Percentiles rank a stretch among this genome's conserved stretches.
Evolutionary conservation across 2,113 vertebrate genomes (phyloP).

Genomic region (Dascyllus trimaculatus): DNA sequence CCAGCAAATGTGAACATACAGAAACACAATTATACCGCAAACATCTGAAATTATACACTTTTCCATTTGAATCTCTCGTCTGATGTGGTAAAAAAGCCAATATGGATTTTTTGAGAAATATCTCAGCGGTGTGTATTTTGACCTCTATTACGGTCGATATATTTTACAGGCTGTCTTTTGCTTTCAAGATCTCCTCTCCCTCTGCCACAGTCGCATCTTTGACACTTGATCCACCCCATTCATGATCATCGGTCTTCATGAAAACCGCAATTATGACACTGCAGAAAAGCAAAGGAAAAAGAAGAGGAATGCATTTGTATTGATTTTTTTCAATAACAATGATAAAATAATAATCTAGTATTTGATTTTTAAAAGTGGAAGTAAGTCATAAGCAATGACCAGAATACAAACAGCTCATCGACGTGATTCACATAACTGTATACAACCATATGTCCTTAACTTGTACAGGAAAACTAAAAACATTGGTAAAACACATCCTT

Average conservation of each 20-base stretch:
- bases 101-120: slow-evolving; percentile 20
- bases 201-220: background rate
- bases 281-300: slow-evolving; percentile 5
- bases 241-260: slow-evolving; percentile 11
- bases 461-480: no score
- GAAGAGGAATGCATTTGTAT: no score
- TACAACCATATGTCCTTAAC: no score
- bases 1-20: background rate
- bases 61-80: slow-evolving; percentile 15
- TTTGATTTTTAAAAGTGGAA: no score
- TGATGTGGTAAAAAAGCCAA: slow-evolving; percentile 27
- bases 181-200: slow-evolving; percentile 20
- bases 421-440: no score
- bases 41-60: slow-evolving; percentile 13
- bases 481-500: no score
- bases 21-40: background rate
- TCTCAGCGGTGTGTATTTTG: slow-evolving; percentile 17
- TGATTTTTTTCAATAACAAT: no score
- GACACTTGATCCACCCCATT: slow-evolving; percentile 13
- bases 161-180: slow-evolving; percentile 24
- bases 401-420: no score
- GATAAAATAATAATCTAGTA: no score
- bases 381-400: no score
- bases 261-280: slow-evolving; percentile 4
- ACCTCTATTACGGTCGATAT: slow-evolving; percentile 27